Conservation (phyloP, 2,113 vertebrate species). For the Gymnogyps californianus region DNA sequence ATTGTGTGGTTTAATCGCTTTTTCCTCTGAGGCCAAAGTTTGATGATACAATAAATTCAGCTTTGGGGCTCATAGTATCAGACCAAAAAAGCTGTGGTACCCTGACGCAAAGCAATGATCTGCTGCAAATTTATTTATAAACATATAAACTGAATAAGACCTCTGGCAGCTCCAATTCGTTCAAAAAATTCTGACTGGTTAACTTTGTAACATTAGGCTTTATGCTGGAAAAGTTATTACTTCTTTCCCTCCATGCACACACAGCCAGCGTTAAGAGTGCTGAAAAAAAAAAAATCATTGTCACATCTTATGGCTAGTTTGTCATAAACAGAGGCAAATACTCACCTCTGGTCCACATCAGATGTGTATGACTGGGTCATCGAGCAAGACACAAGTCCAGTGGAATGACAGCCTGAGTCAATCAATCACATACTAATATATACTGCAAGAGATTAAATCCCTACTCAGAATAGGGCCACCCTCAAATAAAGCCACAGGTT, state of each 20-base stretch:
- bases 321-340: neutral
- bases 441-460: neutral
- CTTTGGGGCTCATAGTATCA: neutral
- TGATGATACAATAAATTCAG: neutral
- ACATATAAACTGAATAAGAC: neutral
- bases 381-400: neutral
- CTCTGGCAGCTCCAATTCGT: neutral
- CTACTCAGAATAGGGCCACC: neutral
- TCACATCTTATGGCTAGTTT: neutral
- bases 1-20: neutral
- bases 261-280: neutral
- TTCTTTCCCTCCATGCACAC: neutral
- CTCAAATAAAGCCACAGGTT: neutral
- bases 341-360: neutral
- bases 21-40: neutral
- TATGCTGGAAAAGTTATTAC: neutral
- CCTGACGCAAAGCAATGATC: neutral
- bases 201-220: neutral
- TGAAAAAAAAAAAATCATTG: neutral
- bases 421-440: neutral
- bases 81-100: neutral
- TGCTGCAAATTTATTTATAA: neutral
- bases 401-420: neutral
- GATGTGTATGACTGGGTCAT: neutral
- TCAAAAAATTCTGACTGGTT: neutral